Evolutionary conservation across 2,113 vertebrate species (phyloP).

Genomic region (Rhineura floridana): DNA sequence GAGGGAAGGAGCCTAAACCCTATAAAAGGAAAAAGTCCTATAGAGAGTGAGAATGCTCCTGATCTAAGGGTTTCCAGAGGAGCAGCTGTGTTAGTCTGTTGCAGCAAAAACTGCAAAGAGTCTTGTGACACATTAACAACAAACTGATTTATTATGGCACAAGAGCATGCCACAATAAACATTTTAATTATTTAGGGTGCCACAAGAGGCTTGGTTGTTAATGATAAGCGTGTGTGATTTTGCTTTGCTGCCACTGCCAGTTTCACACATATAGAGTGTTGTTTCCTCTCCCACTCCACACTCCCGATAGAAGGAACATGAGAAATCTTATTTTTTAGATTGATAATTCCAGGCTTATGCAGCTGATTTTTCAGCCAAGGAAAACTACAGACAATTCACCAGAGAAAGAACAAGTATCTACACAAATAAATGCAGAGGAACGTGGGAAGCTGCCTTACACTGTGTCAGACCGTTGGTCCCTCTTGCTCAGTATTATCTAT

Average conservation of each 20-base stretch:
- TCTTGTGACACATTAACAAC: too few species aligned
- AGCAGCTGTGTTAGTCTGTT: too few species aligned
- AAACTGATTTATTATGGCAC: too few species aligned
- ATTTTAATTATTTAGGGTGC: too few species aligned
- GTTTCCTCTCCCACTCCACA: neutral
- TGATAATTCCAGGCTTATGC: neutral
- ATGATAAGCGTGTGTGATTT: too few species aligned
- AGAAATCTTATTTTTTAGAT: neutral
- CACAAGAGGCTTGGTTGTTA: too few species aligned
- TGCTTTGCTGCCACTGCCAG: neutral
- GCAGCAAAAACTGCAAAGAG: too few species aligned
- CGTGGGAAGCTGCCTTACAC: too few species aligned
- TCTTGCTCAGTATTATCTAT: too few species aligned
- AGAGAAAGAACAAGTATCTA: neutral
- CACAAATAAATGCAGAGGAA: neutral
- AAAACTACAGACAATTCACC: neutral
- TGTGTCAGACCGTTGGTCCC: too few species aligned
- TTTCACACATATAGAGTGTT: neutral
- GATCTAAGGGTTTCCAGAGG: too few species aligned
- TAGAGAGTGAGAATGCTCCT: neutral
- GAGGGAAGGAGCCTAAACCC: neutral
- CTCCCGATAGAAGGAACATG: neutral
- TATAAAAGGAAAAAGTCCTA: neutral
- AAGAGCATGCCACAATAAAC: too few species aligned
- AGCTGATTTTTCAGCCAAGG: neutral